Base-by-base conservation (phyloP, 2,888 invertebrate species). In the Drosophila neonasuta region DNA sequence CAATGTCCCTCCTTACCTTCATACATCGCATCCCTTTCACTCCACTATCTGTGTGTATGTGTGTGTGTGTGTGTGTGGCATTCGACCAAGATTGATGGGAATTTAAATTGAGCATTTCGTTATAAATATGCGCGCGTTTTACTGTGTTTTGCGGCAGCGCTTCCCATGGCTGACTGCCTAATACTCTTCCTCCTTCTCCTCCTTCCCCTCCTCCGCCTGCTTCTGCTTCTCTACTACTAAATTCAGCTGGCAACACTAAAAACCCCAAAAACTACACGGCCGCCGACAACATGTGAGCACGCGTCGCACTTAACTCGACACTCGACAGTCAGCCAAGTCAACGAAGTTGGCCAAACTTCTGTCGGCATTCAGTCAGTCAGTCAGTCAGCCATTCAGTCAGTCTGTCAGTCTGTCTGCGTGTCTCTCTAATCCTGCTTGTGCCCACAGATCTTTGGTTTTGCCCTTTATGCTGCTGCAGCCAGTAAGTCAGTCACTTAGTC, bases 31-130 rank as follows among this genome's bases (percentile, higher is more conserved):
- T 20, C 50, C 20, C 20, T 20, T 20, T 20, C 20, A 24, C 24
- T 24, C 41, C 7, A 7, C 42, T 8, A 2, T 11, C 1, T 17
- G 17, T 17, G 17, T 17, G 17, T 17, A 2, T 4, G 7, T 29
- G 10, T 46, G 42, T 52, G 63, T 59, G 55, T 63, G 61, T 63
- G 61, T 71, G 66, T 71, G 72, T 72, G 70, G 74, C 70, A 77
- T 77, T 85, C 76, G 65, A 83, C 79, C 78, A 86, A 78, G 84
- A 87, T 86, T 86, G 87, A 87, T 86, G 87, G 80, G 88, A 87
- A 88, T 87, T 88, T 88, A 88, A 87, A 88, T 87, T 88, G 83
- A 87, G 85, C 82, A 84, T 84, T 86, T 88, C 85, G 88, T 84
- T 86, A 88, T 88, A 88, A 86, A 86, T 86, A 86, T 85, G 85